Percentiles rank a stretch among this genome's conserved stretches.
Conservation (phyloP, 2,113 vertebrate genomes). For the Elephas maximus region DNA sequence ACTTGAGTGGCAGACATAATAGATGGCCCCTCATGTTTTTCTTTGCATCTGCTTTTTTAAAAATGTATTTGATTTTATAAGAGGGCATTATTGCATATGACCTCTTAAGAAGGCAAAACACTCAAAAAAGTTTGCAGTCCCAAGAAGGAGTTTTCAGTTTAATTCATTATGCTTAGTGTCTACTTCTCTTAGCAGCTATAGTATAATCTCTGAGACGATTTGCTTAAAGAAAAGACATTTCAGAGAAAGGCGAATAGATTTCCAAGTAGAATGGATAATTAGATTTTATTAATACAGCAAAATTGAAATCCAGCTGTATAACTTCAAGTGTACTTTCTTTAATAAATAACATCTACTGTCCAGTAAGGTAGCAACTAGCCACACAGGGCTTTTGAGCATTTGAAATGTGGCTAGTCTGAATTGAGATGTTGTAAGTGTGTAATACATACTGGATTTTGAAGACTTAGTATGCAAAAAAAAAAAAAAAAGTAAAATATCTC, state of each 20-base stretch:
- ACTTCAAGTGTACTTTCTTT: not conserved
- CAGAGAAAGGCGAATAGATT: slow-evolving; percentile 2
- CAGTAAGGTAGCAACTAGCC: not conserved
- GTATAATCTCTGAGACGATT: not conserved
- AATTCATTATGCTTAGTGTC: not conserved
- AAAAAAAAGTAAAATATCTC: not conserved
- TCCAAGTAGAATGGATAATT: not conserved
- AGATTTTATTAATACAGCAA: slow-evolving; percentile 21
- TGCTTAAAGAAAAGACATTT: slow-evolving; percentile 46
- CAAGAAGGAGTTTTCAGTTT: not conserved
- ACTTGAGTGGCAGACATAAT: not conserved
- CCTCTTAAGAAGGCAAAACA: slow-evolving; percentile 2
- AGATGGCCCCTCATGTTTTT: not conserved
- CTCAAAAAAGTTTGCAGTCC: not conserved
- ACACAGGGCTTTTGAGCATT: not conserved
- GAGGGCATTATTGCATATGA: not conserved
- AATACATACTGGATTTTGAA: slow-evolving; percentile 19
- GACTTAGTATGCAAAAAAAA: not conserved
- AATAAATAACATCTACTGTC: not conserved
- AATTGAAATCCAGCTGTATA: not conserved
- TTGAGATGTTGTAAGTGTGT: not conserved
- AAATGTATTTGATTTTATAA: slow-evolving; percentile 2
- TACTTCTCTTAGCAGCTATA: not conserved
- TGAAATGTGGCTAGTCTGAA: not conserved
- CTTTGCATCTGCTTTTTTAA: not conserved